phyloP scores from a whole-genome alignment of 1,140 invertebrate species.

The Notospermus geniculatus region DNA sequence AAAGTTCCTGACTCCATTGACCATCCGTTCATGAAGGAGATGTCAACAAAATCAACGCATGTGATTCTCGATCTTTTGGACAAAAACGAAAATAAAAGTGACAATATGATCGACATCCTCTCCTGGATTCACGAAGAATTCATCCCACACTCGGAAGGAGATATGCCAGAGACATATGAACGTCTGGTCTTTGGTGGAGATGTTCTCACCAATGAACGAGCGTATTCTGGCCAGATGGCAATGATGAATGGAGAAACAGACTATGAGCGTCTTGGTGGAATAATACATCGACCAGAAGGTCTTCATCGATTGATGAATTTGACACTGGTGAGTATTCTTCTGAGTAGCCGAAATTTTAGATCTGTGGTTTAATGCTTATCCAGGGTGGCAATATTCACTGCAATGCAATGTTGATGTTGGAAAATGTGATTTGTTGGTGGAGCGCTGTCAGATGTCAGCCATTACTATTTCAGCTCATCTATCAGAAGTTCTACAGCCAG shows the following conservation, averaged over 20 bases:
- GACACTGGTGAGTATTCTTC: not conserved
- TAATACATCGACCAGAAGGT: constrained; percentile 25
- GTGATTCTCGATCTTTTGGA: constrained; percentile 20
- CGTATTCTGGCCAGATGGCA: constrained; percentile 24
- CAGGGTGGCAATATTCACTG: too few relatives aligned
- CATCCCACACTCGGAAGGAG: constrained; percentile 7
- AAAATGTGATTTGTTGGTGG: too few relatives aligned
- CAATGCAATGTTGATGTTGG: too few relatives aligned
- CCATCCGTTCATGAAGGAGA: constrained; percentile 19
- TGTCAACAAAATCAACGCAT: constrained; percentile 18
- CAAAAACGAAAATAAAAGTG: constrained; percentile 26
- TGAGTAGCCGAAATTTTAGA: too few relatives aligned
- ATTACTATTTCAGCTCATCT: too few relatives aligned
- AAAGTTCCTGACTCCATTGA: constrained; percentile 12
- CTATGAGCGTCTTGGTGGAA: constrained; percentile 16
- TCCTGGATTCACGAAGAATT: constrained; percentile 20
- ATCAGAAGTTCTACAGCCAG: too few relatives aligned
- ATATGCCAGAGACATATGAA: constrained; percentile 8
- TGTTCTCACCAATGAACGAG: constrained; percentile 27
- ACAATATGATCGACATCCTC: constrained; percentile 27
- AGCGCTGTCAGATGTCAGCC: too few relatives aligned
- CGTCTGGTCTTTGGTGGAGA: constrained; percentile 25
- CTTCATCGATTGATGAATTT: constrained; percentile 28
- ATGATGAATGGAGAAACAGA: constrained; percentile 23
- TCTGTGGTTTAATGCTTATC: too few relatives aligned